Base-by-base conservation (phyloP, 2,797 vertebrate genomes). In the Gymnodraco acuticeps region DNA sequence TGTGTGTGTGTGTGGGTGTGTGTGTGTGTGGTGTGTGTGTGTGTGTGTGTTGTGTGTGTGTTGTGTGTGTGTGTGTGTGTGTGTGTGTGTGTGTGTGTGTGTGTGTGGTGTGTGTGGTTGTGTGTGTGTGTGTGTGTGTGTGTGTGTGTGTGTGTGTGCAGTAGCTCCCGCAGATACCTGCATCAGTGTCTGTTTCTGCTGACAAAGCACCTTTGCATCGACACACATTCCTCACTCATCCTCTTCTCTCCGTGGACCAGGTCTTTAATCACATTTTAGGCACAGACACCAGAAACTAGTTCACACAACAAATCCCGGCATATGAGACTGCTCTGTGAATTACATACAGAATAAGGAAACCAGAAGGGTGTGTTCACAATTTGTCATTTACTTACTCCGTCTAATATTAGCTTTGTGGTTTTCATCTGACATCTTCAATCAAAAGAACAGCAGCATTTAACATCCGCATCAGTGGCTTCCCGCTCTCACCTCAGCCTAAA, bases 121-220 rank as follows among this genome's bases (percentile, higher is more conserved):
- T 71, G 64, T 77, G 33, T 64, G 67, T 10, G 56, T 43, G 50
- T 38, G 13, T 20, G 70, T 70, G 77, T 42, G 59, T 46, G 42
- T 59, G 10, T 60, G 58, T 2, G 71, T 71, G 64, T 77, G 33
- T 64, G 67, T 11, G 56, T 43, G 50, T 38, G 13, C n/a, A n/a
- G n/a, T n/a, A 70, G 60, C 65, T 89, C 79, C 83, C 87, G 51
- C 58, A 70, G 79, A 85, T 83, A 74, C 64, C 83, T 78, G 81
- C 87, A 83, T 87, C 66, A 84, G 59, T 73, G 75, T 33, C 65
- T 63, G 60, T 70, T 91, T 84, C 75, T 88, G 89, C 87, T 88
- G 89, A 90, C 85, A 70, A 78, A 84, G 78, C 67, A 52, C 53
- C 73, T 66, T 68, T 68, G 47, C 85, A 73, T 73, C 33, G 6